phyloP scores from a whole-genome alignment of 2,888 invertebrate genomes.

The Dendrolimus houi region DNA sequence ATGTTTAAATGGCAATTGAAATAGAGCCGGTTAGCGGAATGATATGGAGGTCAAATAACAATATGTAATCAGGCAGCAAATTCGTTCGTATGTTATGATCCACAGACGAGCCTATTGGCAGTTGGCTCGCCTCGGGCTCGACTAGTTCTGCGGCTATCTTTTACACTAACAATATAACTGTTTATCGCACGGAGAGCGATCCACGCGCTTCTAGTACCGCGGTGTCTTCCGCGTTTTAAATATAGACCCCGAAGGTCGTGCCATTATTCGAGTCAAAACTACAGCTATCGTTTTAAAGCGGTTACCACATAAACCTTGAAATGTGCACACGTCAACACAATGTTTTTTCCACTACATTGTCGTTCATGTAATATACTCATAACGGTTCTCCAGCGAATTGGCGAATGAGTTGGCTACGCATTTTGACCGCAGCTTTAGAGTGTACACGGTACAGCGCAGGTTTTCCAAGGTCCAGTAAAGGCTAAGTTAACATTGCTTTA shows the following conservation, averaged over 20 bases:
- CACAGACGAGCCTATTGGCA: background rate
- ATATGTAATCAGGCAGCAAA: conserved; percentile 4
- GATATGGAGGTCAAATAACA: conserved; percentile 1
- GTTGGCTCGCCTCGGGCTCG: background rate
- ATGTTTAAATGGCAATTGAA: too few relatives aligned
- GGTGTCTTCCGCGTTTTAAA: conserved; percentile 70
- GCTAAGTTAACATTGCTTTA: conserved; percentile 26
- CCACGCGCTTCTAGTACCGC: conserved; percentile 51
- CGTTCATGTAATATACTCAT: conserved; percentile 11
- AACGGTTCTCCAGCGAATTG: conserved; percentile 23
- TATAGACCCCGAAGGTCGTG: conserved; percentile 67
- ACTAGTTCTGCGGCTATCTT: conserved; percentile 37
- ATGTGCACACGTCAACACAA: conserved; percentile 19
- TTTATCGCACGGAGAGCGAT: conserved; percentile 47
- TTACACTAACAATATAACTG: conserved; percentile 52
- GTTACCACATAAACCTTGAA: conserved; percentile 46
- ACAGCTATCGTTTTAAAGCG: conserved; percentile 34
- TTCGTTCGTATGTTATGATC: conserved; percentile 2
- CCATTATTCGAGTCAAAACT: conserved; percentile 48
- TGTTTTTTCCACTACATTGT: conserved; percentile 16
- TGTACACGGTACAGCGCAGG: background rate
- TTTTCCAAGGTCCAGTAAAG: conserved; percentile 19
- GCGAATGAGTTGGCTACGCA: conserved; percentile 17
- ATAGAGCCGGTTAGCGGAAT: background rate
- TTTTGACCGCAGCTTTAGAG: background rate